Evolutionary conservation across 2,888 invertebrate species (phyloP).

Genomic region (Dryocosmus kuriphilus): DNA sequence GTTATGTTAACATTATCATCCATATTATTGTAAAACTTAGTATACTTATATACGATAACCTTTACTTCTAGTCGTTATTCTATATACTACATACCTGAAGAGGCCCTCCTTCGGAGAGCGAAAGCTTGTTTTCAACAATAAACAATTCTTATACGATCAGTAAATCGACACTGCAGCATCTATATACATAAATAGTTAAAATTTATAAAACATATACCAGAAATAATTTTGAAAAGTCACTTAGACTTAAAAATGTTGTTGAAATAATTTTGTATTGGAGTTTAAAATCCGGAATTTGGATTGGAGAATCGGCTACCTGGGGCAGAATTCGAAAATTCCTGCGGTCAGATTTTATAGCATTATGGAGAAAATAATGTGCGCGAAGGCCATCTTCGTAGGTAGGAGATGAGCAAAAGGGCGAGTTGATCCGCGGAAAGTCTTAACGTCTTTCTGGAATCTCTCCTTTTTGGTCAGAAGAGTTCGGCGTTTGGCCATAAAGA

Average conservation of each 20-base stretch:
- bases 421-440: conserved; percentile 62
- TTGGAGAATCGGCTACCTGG: neutral
- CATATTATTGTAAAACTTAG: no score
- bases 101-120: no score
- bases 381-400: neutral
- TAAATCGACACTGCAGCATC: no score
- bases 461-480: conserved; percentile 58
- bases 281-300: neutral
- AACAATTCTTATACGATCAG: no score
- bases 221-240: neutral
- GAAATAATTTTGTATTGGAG: neutral
- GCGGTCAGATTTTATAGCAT: conserved; percentile 28
- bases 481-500: conserved; percentile 71
- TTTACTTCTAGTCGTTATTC: no score
- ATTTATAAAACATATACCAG: no score
- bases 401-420: conserved; percentile 10
- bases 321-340: conserved; percentile 17
- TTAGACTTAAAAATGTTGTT: neutral
- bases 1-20: no score
- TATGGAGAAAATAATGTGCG: conserved; percentile 24
- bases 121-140: no score
- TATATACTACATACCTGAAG: no score
- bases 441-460: conserved; percentile 68
- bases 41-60: no score
- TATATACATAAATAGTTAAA: neutral